Evolutionary conservation across 2,888 invertebrate genomes (phyloP).

Genomic region (Drosophila anceps): DNA sequence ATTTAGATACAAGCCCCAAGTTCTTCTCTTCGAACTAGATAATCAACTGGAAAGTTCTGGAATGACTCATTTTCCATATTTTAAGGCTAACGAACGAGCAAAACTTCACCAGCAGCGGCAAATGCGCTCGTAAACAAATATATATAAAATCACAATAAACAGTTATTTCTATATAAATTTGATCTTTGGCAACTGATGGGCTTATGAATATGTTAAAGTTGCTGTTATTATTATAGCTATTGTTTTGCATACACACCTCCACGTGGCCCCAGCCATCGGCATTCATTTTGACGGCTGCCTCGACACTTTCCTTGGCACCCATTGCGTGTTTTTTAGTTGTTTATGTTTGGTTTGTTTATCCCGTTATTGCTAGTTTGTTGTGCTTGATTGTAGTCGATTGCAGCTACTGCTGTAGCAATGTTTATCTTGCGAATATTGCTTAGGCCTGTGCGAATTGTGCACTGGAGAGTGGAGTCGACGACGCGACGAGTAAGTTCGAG

Average conservation of each 20-base stretch:
- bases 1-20: background rate
- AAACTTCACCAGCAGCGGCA: background rate
- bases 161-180: background rate
- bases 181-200: background rate
- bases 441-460: constrained; percentile 30
- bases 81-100: background rate
- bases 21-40: background rate
- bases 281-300: constrained; percentile 91
- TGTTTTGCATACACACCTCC: constrained; percentile 87
- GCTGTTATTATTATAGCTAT: constrained; percentile 20
- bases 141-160: background rate
- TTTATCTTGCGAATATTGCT: constrained; percentile 51
- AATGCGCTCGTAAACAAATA: background rate
- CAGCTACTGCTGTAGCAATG: constrained; percentile 43
- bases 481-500: background rate
- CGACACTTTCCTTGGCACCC: constrained; percentile 94
- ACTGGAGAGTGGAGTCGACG: constrained; percentile 29
- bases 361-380: constrained; percentile 32
- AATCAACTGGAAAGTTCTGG: background rate
- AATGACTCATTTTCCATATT: background rate
- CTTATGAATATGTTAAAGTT: constrained; percentile 9
- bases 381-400: constrained; percentile 47
- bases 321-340: constrained; percentile 83
- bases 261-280: constrained; percentile 93
- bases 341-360: constrained; percentile 26